These are phyloP conservation scores for Cephonodes hylas DNA, from an alignment of 2,888 invertebrate genomes.

Conservation along the genomic window DNA sequence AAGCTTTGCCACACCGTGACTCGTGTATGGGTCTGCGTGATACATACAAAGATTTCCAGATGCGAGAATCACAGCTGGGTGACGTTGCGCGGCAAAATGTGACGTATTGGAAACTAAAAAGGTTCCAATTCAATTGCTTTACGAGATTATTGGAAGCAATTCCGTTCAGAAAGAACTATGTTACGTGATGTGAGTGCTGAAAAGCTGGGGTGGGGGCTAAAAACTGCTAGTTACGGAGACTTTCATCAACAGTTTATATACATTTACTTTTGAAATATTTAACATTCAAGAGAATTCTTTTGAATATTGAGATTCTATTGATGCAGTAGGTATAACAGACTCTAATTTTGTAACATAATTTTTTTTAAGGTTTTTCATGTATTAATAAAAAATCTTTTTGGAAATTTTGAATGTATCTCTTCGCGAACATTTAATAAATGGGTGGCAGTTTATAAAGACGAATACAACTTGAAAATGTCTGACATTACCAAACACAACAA, in stretches of 20 bases:
- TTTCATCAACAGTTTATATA: constrained; percentile 55
- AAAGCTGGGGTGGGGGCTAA: constrained; percentile 41
- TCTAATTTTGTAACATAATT: too few species aligned
- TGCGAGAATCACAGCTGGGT: constrained; percentile 55
- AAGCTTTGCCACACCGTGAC: constrained; percentile 58
- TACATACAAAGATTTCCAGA: constrained; percentile 49
- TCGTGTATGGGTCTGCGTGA: constrained; percentile 48
- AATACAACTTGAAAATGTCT: background rate
- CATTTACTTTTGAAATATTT: constrained; percentile 24
- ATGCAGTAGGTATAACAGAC: too few species aligned
- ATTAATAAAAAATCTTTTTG: too few species aligned
- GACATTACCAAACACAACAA: constrained; percentile 12
- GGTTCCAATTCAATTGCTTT: constrained; percentile 70
- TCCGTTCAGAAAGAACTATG: constrained; percentile 76
- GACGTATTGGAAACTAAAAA: constrained; percentile 60
- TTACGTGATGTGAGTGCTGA: constrained; percentile 64
- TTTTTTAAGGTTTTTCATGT: too few species aligned
- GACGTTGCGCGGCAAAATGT: constrained; percentile 55
- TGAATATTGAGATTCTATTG: too few species aligned
- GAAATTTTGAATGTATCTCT: too few species aligned
- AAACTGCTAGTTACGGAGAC: constrained; percentile 41
- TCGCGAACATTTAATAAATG: too few species aligned
- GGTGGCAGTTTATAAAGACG: too few species aligned
- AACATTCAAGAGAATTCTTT: too few species aligned
- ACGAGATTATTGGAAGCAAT: constrained; percentile 71